phyloP scores from a whole-genome alignment of 2,797 vertebrate species.

The Clarias platycephalus region DNA sequence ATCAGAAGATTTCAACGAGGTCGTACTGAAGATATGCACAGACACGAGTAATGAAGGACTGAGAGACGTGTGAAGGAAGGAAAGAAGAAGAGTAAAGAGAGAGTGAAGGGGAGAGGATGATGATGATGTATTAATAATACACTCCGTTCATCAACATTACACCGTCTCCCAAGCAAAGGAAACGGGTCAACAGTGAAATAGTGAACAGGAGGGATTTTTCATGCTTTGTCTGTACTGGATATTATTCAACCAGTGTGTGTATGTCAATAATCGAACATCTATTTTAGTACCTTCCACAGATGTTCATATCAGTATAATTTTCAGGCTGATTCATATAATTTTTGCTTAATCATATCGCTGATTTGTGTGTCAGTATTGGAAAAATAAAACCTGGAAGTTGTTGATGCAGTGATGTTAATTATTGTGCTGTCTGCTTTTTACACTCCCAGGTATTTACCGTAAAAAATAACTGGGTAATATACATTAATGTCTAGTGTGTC shows the following conservation, averaged over 20 bases:
- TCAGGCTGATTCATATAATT: neutral
- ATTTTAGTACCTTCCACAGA: neutral
- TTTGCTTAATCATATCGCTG: neutral
- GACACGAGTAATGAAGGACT: neutral
- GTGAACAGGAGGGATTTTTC: neutral
- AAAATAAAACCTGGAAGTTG: no score
- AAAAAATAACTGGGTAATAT: no score
- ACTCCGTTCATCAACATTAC: neutral
- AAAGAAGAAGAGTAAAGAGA: neutral
- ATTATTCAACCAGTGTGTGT: neutral
- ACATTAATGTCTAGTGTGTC: no score
- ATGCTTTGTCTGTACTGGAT: neutral
- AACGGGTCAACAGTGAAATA: neutral
- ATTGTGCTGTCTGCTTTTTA: neutral
- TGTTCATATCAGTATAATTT: neutral
- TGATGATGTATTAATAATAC: neutral
- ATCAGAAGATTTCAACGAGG: conserved; percentile 90
- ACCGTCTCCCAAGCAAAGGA: neutral
- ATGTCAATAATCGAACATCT: neutral
- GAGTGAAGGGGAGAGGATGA: neutral
- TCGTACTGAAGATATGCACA: conserved; percentile 78
- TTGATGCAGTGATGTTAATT: neutral
- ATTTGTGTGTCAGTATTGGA: neutral
- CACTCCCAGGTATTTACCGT: neutral
- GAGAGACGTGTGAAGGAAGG: neutral